A percentile compares a stretch with the other conserved stretches of the same genome.
These are phyloP conservation scores for Oncorhynchus tshawytscha DNA, from an alignment of 2,113 vertebrate species.

Conservation along the genomic window DNA sequence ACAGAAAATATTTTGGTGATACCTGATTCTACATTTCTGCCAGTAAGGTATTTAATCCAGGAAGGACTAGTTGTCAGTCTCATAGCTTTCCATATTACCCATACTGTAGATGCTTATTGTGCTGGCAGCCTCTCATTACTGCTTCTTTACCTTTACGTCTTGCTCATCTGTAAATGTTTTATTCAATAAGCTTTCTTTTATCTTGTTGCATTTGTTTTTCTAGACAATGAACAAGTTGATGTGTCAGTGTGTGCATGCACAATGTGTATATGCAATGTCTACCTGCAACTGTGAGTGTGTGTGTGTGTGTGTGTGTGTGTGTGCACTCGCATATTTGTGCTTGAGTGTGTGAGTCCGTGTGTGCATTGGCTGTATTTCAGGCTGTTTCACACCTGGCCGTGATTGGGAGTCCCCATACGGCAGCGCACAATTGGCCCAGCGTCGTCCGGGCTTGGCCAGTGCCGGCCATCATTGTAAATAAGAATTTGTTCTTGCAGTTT, in stretches of 20 bases:
- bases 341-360: background rate
- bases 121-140: background rate
- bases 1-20: too few relatives aligned
- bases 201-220: background rate
- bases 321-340: background rate
- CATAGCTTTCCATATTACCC: background rate
- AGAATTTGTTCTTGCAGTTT: too few relatives aligned
- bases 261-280: background rate
- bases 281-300: background rate
- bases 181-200: background rate
- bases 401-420: too few relatives aligned
- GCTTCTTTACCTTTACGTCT: background rate
- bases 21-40: too few relatives aligned
- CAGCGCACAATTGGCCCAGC: too few relatives aligned
- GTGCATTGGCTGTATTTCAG: background rate
- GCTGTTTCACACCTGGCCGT: too few relatives aligned
- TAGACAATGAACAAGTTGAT: background rate
- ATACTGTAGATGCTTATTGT: background rate
- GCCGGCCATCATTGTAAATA: too few relatives aligned
- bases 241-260: slow-evolving; percentile 7
- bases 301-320: background rate
- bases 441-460: too few relatives aligned
- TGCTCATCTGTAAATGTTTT: background rate
- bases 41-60: too few relatives aligned
- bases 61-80: too few relatives aligned